Conservation (phyloP, 2,797 vertebrate genomes). For the Chiroxiphia lanceolata region DNA sequence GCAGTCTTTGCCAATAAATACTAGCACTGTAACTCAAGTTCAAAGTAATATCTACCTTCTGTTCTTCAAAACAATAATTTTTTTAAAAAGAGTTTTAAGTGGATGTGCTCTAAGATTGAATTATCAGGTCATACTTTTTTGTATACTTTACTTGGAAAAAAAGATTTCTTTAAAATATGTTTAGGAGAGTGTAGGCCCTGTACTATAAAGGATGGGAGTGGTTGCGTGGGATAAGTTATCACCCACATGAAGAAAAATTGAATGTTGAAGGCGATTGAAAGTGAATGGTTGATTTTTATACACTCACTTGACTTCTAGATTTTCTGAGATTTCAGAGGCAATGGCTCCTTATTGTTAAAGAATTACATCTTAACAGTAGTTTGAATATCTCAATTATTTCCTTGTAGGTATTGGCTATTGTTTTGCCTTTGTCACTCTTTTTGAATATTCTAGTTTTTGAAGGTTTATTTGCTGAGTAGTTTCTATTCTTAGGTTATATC, state of each 20-base stretch:
- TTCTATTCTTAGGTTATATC: not conserved
- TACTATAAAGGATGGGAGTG: not conserved
- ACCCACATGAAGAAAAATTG: not conserved
- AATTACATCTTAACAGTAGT: not conserved
- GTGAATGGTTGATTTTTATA: not conserved
- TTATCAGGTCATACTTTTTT: not conserved
- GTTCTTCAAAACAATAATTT: not conserved
- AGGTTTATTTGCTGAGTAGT: not conserved
- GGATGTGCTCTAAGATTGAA: not conserved
- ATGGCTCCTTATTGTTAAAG: not conserved
- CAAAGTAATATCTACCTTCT: not conserved
- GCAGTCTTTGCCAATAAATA: not conserved
- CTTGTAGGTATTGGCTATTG: not conserved
- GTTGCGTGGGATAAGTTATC: not conserved
- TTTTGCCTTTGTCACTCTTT: not conserved
- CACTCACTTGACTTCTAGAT: not conserved
- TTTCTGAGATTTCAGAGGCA: not conserved
- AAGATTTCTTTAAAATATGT: not conserved
- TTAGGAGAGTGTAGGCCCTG: not conserved
- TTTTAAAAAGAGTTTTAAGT: not conserved
- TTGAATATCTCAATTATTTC: not conserved
- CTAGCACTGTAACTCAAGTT: not conserved
- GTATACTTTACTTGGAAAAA: not conserved
- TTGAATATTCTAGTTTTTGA: not conserved
- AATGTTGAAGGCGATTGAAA: not conserved